Percentiles rank a stretch among this genome's conserved stretches.
phyloP scores from a whole-genome alignment of 1,140 invertebrate genomes.

The Penaeus indicus region DNA sequence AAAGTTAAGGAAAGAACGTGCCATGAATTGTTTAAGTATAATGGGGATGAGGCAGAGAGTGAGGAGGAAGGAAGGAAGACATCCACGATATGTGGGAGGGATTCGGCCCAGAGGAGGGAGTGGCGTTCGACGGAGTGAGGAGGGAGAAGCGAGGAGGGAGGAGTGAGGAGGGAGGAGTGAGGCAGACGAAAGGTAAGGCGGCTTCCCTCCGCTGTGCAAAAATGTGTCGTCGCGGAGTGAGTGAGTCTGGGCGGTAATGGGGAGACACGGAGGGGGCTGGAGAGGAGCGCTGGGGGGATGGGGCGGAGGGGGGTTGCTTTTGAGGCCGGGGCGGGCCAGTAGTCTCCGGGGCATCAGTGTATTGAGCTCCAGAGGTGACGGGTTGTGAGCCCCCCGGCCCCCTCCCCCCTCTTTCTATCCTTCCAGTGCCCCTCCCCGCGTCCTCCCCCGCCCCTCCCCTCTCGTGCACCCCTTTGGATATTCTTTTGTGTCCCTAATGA shows the following conservation, averaged over 20 bases:
- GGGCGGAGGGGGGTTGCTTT: slow-evolving; percentile 9
- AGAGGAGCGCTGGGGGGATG: not conserved
- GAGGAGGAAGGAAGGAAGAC: too few relatives aligned
- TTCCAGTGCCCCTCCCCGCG: not conserved
- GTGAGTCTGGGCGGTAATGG: not conserved
- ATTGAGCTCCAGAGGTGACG: slow-evolving; percentile 32
- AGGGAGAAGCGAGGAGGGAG: too few relatives aligned
- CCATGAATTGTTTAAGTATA: too few relatives aligned
- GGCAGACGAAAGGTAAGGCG: too few relatives aligned
- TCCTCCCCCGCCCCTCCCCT: slow-evolving; percentile 14
- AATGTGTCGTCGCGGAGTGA: not conserved
- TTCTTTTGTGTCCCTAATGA: slow-evolving; percentile 60
- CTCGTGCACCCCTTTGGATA: slow-evolving; percentile 54
- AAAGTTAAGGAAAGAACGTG: not conserved
- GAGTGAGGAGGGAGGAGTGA: too few relatives aligned
- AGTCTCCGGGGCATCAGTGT: slow-evolving; percentile 12
- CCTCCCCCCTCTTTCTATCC: not conserved
- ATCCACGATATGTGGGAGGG: too few relatives aligned
- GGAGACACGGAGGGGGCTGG: too few relatives aligned
- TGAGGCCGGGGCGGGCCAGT: not conserved
- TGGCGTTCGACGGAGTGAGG: too few relatives aligned
- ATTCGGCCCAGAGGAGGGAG: too few relatives aligned
- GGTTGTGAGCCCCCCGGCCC: not conserved
- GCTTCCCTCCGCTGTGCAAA: too few relatives aligned
- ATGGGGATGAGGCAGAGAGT: too few relatives aligned